Base-by-base conservation (phyloP, 2,888 invertebrate genomes). In the Archips xylosteana region DNA sequence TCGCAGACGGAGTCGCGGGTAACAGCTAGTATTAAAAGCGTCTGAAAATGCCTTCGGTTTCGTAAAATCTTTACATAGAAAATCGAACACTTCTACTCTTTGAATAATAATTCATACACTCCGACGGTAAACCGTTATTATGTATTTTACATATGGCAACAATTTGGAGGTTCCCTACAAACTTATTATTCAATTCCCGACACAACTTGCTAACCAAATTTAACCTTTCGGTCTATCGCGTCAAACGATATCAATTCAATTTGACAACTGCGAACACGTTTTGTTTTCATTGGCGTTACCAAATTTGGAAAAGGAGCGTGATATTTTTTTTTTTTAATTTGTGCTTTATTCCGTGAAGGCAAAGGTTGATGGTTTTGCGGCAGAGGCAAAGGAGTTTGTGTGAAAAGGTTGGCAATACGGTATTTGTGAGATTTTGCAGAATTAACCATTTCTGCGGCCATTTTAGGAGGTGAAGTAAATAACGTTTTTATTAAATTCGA, bases 401-500 rank as follows among this genome's bases (percentile, higher is more conserved):
- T 63, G 68, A 72, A 68, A 68, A 69, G 69, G 57, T 60, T 61
- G 60, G 51, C 64, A 36, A n/a, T 32, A 47, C 32, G 64, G 34
- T 36, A 54, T 73, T 74, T 47, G 74, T 47, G 60, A 60, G 64
- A 65, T 74, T 74, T 69, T 15, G 74, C 69, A 64, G 63, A 74
- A 74, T 74, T 74, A 73, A 70, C 73, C 73, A 36, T 69, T 73
- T 72, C n/a, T 45, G 64, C 42, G 69, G 54, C 39, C 68, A 59
- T 68, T 72, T 67, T 72, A 67, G 59, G 15, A 60, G 71, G 47
- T 23, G 72, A 34, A 64, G 69, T 70, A 74, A 74, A 74, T 64
- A 69, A 64, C 39, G 64, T 70, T 74, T 73, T 74, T 74, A 74
- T 74, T 74, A 70, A 74, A 74, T 73, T 74, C 42, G 60, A 64